Evolutionary conservation across 2,797 vertebrate genomes (phyloP).

Genomic region (Protosalanx chinensis): DNA sequence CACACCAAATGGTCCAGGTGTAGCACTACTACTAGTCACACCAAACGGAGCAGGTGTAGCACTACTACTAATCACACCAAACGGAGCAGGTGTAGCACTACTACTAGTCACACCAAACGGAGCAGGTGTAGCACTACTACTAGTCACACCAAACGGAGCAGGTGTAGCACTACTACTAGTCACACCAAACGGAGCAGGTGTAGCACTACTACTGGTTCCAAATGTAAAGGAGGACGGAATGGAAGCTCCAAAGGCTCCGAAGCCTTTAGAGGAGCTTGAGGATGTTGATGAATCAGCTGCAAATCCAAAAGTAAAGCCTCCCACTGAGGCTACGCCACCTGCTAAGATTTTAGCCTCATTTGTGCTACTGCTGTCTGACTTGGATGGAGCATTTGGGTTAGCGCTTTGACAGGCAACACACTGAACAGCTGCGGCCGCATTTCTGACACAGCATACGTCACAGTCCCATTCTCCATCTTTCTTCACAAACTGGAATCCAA

Average conservation of each 20-base stretch:
- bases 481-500: slow-evolving; percentile 74
- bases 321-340: slow-evolving; percentile 27
- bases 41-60: slow-evolving; percentile 41
- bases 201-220: slow-evolving; percentile 51
- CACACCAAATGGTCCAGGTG: slow-evolving; percentile 63
- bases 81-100: slow-evolving; percentile 42
- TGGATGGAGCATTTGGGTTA: slow-evolving; percentile 70
- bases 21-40: slow-evolving; percentile 33
- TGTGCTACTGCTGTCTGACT: slow-evolving; percentile 42
- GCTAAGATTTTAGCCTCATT: slow-evolving; percentile 67
- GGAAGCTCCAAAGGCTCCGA: slow-evolving; percentile 66
- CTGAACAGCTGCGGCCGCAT: slow-evolving; percentile 63
- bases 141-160: slow-evolving; percentile 30
- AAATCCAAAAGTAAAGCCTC: slow-evolving; percentile 74
- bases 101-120: slow-evolving; percentile 34
- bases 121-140: slow-evolving; percentile 38
- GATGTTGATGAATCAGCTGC: slow-evolving; percentile 59
- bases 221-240: slow-evolving; percentile 70
- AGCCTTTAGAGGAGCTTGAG: slow-evolving; percentile 58
- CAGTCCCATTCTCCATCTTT: slow-evolving; percentile 88
- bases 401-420: slow-evolving; percentile 77
- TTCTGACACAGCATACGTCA: slow-evolving; percentile 75
- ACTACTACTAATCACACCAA: slow-evolving; percentile 21
- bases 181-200: slow-evolving; percentile 34
- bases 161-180: slow-evolving; percentile 44